These are phyloP conservation scores for Euspilapteryx auroguttella DNA, from an alignment of 2,888 invertebrate genomes.

Conservation along the genomic window DNA sequence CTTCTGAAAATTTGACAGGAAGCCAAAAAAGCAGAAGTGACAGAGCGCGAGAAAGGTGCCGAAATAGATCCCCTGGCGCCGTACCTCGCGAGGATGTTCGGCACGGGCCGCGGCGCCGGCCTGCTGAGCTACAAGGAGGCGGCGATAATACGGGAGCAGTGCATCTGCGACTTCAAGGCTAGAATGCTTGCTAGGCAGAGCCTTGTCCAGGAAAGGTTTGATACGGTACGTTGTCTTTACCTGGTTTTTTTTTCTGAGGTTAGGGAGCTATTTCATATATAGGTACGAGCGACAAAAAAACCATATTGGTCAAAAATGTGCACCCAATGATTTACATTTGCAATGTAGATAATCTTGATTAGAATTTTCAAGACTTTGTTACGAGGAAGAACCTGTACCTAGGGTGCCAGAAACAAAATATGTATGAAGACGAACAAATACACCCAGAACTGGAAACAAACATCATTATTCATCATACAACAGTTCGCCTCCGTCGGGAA, in stretches of 20 bases:
- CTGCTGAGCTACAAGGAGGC: constrained; percentile 47
- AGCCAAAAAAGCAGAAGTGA: constrained; percentile 43
- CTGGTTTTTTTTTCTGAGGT: neutral
- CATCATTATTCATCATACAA: no score
- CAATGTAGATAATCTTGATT: no score
- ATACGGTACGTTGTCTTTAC: constrained; percentile 54
- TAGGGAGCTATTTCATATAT: neutral
- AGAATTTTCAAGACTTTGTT: no score
- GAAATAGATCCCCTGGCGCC: constrained; percentile 66
- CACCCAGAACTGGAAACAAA: no score
- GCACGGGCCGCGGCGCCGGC: constrained; percentile 27
- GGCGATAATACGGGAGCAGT: constrained; percentile 54
- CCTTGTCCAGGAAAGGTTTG: constrained; percentile 66
- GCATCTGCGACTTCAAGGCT: constrained; percentile 69
- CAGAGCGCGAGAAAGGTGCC: constrained; percentile 64
- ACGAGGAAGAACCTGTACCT: no score
- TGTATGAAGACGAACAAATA: no score
- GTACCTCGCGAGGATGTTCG: constrained; percentile 63
- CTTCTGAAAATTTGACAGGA: no score
- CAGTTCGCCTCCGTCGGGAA: no score
- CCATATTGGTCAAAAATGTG: no score
- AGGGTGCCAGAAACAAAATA: no score
- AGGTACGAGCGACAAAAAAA: no score
- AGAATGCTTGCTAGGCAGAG: constrained; percentile 65
- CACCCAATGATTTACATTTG: no score